A percentile compares a stretch with the other conserved stretches of the same genome.
Evolutionary conservation across 2,888 invertebrate genomes (phyloP).

Genomic region (Hemaris fuciformis): DNA sequence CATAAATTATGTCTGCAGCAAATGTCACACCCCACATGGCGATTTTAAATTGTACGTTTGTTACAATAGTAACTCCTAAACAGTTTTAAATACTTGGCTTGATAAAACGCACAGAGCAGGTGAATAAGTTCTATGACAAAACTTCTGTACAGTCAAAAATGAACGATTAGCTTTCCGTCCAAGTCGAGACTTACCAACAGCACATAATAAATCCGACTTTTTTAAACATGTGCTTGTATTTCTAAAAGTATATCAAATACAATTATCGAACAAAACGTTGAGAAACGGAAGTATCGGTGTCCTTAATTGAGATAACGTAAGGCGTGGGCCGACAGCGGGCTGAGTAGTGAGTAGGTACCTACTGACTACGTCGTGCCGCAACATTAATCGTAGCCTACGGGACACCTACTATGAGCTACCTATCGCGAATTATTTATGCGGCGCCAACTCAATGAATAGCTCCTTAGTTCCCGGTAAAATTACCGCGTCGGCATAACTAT

Average conservation of each 20-base stretch:
- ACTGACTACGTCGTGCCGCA: constrained; percentile 48
- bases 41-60: no score
- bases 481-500: constrained; percentile 37
- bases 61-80: no score
- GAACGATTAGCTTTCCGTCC: no score
- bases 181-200: neutral
- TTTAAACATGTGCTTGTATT: neutral
- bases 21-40: no score
- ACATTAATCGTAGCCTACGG: constrained; percentile 49
- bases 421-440: constrained; percentile 59
- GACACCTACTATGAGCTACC: constrained; percentile 37
- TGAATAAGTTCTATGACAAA: no score
- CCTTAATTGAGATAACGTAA: constrained; percentile 42
- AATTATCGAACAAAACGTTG: constrained; percentile 16
- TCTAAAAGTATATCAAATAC: neutral
- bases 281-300: constrained; percentile 54
- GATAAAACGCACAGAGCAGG: no score
- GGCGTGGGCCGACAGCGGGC: constrained; percentile 50
- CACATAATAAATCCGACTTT: neutral
- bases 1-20: no score
- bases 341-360: constrained; percentile 12
- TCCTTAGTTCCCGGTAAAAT: constrained; percentile 44
- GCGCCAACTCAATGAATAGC: constrained; percentile 49
- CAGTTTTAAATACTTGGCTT: no score
- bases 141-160: no score